Evolutionary conservation across 1,140 invertebrate species (phyloP).

Genomic region (Drosophila ohnishii): DNA sequence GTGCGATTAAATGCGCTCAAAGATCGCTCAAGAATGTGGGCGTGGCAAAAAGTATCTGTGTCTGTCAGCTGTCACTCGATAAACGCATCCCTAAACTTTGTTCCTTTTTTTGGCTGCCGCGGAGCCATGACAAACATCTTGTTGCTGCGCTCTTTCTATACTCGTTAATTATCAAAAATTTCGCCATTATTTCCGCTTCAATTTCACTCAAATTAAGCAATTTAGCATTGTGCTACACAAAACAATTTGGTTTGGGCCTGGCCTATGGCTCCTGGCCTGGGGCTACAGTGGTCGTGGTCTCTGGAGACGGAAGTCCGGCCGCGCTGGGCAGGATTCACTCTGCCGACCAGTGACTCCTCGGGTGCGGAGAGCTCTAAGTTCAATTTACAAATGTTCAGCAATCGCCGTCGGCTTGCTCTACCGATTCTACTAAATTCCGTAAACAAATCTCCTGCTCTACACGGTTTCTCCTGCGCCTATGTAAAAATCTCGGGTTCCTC

Average conservation of each 20-base stretch:
- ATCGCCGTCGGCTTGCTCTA: slow-evolving; percentile 55
- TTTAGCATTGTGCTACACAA: slow-evolving; percentile 66
- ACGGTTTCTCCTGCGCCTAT: slow-evolving; percentile 35
- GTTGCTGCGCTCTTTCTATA: slow-evolving; percentile 1
- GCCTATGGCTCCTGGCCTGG: slow-evolving; percentile 41
- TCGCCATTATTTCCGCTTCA: slow-evolving; percentile 30
- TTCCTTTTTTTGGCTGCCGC: slow-evolving; percentile 25
- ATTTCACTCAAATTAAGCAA: slow-evolving; percentile 64
- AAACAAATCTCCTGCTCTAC: slow-evolving; percentile 48
- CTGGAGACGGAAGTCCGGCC: slow-evolving; percentile 17
- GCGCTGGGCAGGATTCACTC: slow-evolving; percentile 1
- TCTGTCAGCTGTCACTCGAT: slow-evolving; percentile 19
- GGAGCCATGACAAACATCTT: slow-evolving; percentile 30
- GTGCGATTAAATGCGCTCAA: slow-evolving; percentile 53
- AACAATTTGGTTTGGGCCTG: slow-evolving; percentile 45
- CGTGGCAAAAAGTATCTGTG: slow-evolving; percentile 43
- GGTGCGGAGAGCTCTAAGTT: slow-evolving; percentile 70
- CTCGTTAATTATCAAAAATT: slow-evolving; percentile 39
- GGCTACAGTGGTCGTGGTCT: slow-evolving; percentile 44
- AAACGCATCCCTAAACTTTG: slow-evolving; percentile 23
- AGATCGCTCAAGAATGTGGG: slow-evolving; percentile 45
- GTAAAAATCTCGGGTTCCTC: slow-evolving; percentile 30
- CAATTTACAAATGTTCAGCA: slow-evolving; percentile 75
- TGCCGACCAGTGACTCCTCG: slow-evolving; percentile 18
- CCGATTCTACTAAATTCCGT: slow-evolving; percentile 43